Evolutionary conservation across 2,113 vertebrate species (phyloP), one percentile per base, ranked within the genome.

Genomic region (Muntiacus reevesi): DNA sequence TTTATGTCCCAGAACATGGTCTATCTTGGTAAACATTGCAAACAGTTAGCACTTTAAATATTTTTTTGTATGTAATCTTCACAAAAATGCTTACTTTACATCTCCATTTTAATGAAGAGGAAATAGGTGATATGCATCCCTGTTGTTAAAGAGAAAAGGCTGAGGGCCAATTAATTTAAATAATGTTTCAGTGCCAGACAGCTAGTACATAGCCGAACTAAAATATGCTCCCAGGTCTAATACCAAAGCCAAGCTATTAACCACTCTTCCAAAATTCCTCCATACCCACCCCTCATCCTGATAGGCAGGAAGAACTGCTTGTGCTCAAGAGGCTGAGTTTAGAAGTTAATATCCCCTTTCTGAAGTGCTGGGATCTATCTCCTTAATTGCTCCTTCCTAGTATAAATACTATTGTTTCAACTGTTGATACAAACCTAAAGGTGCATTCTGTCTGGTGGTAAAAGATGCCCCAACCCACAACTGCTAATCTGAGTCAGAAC

Each of bases 111-210:
- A 93, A 84, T 82, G 55, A 62, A 67, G 76, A 90, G 15, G 17
- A 84, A 87, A 50, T 74, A 92, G n/a, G 17, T 59, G 12, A 93
- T 55, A 50, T 3, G 12, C 52, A 64, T 19, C 28, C 15, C 25
- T 14, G 79, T 93, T 97, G 43, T 94, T 82, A 81, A 81, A 87
- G 33, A 96, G 12, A 79, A 94, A 97, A 88, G 4, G 8, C 10
- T 33, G 10, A 71, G 43, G 55, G 45, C 19, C 27, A 59, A 91
- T 93, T 25, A 83, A 55, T 36, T 93, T 59, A 82, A 93, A 62
- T 89, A 92, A 87, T 23, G 83, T 47, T 47, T 89, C 13, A 83
- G 52, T 81, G 40, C 5, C 52, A 90, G 47, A 83, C 12, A 95
- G 76, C 45, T 90, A 86, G 40, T 76, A 95, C 89, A 36, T 57